These are phyloP conservation scores for Idris sp. DNA, from an alignment of 1,140 invertebrate species.

Conservation along the genomic window DNA sequence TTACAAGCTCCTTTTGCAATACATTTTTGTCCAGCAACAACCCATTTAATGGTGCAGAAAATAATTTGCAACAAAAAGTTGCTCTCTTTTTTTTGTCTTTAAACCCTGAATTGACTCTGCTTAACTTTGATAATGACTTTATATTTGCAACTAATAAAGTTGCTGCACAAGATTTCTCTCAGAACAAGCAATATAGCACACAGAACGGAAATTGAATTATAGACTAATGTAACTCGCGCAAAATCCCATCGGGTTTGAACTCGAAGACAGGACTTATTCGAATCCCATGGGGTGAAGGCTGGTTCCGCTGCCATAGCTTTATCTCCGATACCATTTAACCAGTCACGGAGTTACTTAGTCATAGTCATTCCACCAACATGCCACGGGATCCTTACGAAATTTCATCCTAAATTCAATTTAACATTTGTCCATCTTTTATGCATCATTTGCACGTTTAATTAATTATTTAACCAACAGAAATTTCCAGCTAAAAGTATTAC, in stretches of 20 bases:
- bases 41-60: slow-evolving; percentile 59
- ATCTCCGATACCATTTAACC: slow-evolving; percentile 59
- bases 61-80: no score
- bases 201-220: slow-evolving; percentile 62
- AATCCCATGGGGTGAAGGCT: slow-evolving; percentile 32
- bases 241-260: slow-evolving; percentile 55
- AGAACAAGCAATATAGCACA: slow-evolving; percentile 25
- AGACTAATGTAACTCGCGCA: slow-evolving; percentile 60
- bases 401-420: slow-evolving; percentile 16
- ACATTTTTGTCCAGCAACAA: slow-evolving; percentile 52
- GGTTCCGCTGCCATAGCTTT: slow-evolving; percentile 52
- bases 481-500: no score
- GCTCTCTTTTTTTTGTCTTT: no score
- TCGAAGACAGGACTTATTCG: slow-evolving; percentile 59
- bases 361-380: slow-evolving; percentile 48
- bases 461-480: slow-evolving; percentile 52
- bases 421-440: no score
- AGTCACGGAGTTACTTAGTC: slow-evolving; percentile 61
- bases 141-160: slow-evolving; percentile 49
- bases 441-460: no score
- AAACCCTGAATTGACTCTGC: no score
- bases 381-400: slow-evolving; percentile 28
- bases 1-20: slow-evolving; percentile 56
- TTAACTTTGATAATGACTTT: slow-evolving; percentile 46
- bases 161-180: slow-evolving; percentile 35